These are phyloP conservation scores for Dione juno DNA, from an alignment of 2,888 invertebrate genomes.

Conservation along the genomic window DNA sequence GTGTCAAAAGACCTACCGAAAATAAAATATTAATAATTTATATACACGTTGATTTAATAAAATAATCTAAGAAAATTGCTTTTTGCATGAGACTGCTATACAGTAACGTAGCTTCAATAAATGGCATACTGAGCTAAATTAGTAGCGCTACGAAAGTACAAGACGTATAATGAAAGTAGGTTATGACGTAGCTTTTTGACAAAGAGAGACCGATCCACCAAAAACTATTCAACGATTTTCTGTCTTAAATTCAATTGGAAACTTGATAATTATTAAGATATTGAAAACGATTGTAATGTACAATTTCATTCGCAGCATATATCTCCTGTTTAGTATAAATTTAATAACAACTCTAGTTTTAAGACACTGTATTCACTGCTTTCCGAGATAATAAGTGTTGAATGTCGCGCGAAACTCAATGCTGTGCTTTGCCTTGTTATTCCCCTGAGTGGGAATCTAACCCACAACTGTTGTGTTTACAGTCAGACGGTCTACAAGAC, in stretches of 20 bases:
- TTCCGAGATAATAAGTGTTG: too few relatives aligned
- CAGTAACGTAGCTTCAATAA: slow-evolving; percentile 5
- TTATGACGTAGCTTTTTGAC: slow-evolving; percentile 16
- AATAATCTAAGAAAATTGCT: not conserved
- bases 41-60: not conserved
- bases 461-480: too few relatives aligned
- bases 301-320: too few relatives aligned
- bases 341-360: too few relatives aligned
- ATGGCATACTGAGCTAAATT: slow-evolving; percentile 7
- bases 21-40: not conserved
- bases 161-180: slow-evolving; percentile 16
- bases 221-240: slow-evolving; percentile 3
- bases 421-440: too few relatives aligned
- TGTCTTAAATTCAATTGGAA: not conserved
- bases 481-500: too few relatives aligned
- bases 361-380: too few relatives aligned
- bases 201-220: not conserved
- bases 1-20: too few relatives aligned
- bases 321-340: too few relatives aligned
- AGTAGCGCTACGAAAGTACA: not conserved
- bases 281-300: too few relatives aligned
- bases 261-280: not conserved
- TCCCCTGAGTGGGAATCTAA: too few relatives aligned
- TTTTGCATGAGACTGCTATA: not conserved
- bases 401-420: too few relatives aligned